Percentiles rank a stretch among this genome's conserved stretches.
Evolutionary conservation across 1,140 invertebrate species (phyloP).

Genomic region (Cryptotermes secundus): DNA sequence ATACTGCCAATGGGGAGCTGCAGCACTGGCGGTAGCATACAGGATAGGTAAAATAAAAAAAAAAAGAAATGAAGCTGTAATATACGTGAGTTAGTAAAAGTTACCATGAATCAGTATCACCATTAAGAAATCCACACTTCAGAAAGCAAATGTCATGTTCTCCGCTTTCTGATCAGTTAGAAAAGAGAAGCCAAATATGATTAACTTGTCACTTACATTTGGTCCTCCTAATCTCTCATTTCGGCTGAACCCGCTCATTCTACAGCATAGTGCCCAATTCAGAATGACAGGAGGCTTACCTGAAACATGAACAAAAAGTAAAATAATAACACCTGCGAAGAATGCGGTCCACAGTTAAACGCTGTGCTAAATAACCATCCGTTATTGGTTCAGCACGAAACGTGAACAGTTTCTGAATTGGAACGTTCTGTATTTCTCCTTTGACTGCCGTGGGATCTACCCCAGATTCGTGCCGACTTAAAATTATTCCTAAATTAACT

Average conservation of each 20-base stretch:
- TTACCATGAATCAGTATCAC: background rate
- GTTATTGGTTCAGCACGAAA: too few species aligned
- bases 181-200: background rate
- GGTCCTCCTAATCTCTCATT: background rate
- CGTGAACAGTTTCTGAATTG: too few species aligned
- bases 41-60: background rate
- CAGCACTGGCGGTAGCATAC: too few species aligned
- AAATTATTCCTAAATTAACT: too few species aligned
- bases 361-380: too few species aligned
- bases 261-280: background rate
- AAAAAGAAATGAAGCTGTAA: background rate
- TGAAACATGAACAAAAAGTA: background rate
- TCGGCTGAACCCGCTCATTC: background rate
- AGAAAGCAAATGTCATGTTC: conserved; percentile 6
- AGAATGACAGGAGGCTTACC: background rate
- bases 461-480: too few species aligned
- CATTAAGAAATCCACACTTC: background rate
- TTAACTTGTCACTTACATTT: background rate
- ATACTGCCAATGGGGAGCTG: background rate
- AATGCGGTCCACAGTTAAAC: too few species aligned
- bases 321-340: too few species aligned
- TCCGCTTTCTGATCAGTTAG: background rate
- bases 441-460: too few species aligned
- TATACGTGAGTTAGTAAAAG: background rate
- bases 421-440: too few species aligned